A percentile compares a stretch with the other conserved stretches of the same genome.
phyloP scores from a whole-genome alignment of 2,113 vertebrate species.

The Lophius piscatorius region DNA sequence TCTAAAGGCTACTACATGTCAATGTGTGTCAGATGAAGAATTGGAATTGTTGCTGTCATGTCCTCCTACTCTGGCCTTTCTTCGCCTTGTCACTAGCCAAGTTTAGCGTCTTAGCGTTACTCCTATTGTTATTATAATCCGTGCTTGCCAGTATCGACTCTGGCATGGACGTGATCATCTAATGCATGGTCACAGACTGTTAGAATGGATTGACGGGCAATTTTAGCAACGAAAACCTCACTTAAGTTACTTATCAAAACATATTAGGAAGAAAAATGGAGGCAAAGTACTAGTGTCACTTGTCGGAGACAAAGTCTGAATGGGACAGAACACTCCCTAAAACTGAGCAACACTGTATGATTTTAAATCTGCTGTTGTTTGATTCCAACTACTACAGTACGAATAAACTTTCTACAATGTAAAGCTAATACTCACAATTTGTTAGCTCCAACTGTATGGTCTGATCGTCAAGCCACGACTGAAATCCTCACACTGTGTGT shows the following conservation, averaged over 20 bases:
- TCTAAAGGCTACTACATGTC: conserved; percentile 36
- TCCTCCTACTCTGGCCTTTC: conserved; percentile 42
- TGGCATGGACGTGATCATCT: conserved; percentile 66
- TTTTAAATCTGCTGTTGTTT: too few species aligned
- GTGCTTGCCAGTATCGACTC: conserved; percentile 43
- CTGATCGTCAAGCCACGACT: too few species aligned
- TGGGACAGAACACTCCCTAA: too few species aligned
- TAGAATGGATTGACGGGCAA: conserved; percentile 83
- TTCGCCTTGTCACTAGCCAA: conserved; percentile 39
- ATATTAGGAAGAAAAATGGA: conserved; percentile 87
- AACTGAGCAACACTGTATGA: too few species aligned
- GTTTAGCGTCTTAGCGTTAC: conserved; percentile 26
- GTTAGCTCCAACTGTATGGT: too few species aligned
- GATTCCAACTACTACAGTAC: too few species aligned
- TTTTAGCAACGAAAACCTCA: conserved; percentile 82
- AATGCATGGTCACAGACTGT: conserved; percentile 72
- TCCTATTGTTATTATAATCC: conserved; percentile 37
- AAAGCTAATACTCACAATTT: too few species aligned
- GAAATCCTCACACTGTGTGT: too few species aligned
- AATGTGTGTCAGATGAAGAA: conserved; percentile 35
- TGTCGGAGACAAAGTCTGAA: conserved; percentile 77
- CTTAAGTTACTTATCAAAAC: conserved; percentile 95
- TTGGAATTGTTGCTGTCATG: conserved; percentile 31
- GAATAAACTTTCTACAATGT: too few species aligned
- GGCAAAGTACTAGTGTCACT: conserved; percentile 84